A percentile compares a stretch with the other conserved stretches of the same genome.
These are phyloP conservation scores for Perdita meconis DNA, from an alignment of 2,888 invertebrate genomes.

Conservation along the genomic window DNA sequence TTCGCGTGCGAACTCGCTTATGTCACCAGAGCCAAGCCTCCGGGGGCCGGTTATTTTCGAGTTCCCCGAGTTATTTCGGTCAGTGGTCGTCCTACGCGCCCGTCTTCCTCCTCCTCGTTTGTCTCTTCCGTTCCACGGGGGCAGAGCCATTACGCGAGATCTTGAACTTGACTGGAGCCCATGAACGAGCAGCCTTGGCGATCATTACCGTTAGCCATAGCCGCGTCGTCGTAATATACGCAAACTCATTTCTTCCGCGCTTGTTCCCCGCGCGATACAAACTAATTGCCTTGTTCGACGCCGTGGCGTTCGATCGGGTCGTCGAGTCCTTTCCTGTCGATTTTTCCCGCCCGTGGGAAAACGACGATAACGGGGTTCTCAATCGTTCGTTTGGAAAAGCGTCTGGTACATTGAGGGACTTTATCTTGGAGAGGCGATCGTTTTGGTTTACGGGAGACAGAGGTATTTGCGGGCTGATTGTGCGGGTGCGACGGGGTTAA, in stretches of 20 bases:
- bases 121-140: not conserved
- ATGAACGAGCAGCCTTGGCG: constrained; percentile 56
- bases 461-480: no score
- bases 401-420: not conserved
- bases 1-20: constrained; percentile 58
- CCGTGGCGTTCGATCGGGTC: constrained; percentile 15
- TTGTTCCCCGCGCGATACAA: constrained; percentile 21
- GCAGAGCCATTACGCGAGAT: constrained; percentile 40
- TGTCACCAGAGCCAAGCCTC: constrained; percentile 43
- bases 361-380: constrained; percentile 42
- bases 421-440: no score
- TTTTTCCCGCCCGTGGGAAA: constrained; percentile 51
- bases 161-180: constrained; percentile 64
- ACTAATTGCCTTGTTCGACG: constrained; percentile 53
- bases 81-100: constrained; percentile 38
- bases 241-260: constrained; percentile 45
- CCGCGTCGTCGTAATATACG: constrained; percentile 55
- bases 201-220: constrained; percentile 69
- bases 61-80: constrained; percentile 55
- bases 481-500: no score
- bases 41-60: constrained; percentile 6
- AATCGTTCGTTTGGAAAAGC: constrained; percentile 31
- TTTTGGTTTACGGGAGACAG: no score
- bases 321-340: not conserved
- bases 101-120: not conserved